Evolutionary conservation across 2,797 vertebrate genomes (phyloP).

Genomic region (Sylvia borin): DNA sequence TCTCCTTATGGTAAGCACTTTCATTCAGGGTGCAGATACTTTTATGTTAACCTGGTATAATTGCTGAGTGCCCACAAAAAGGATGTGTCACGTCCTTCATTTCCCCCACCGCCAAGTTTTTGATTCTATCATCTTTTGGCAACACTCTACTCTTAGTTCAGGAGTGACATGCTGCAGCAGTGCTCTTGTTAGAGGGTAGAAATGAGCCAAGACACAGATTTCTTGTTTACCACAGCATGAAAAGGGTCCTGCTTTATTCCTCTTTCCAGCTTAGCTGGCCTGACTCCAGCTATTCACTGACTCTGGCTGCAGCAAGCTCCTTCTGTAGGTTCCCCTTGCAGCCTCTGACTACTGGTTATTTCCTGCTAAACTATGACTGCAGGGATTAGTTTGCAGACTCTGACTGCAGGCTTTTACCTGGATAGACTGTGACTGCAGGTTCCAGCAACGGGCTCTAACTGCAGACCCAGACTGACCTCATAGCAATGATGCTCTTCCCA

Average conservation of each 20-base stretch:
- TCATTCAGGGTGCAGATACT: neutral
- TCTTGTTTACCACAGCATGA: neutral
- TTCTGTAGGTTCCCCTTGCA: neutral
- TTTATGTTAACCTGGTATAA: neutral
- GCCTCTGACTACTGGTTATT: neutral
- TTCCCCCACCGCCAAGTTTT: neutral
- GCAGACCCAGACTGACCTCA: neutral
- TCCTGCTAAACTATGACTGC: neutral
- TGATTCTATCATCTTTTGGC: neutral
- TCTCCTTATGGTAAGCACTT: neutral
- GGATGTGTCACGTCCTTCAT: neutral
- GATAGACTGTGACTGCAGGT: neutral
- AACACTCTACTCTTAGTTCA: neutral
- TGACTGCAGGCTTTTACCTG: neutral
- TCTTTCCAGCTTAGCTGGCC: neutral
- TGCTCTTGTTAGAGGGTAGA: neutral
- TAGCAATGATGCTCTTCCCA: neutral
- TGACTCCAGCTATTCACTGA: neutral
- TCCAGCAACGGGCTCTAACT: neutral
- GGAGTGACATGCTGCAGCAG: neutral
- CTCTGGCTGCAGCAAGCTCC: neutral
- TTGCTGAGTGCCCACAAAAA: neutral
- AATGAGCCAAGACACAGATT: neutral
- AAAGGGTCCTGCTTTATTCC: neutral
- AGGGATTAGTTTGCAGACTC: neutral